Base-by-base conservation (phyloP, 2,113 vertebrate genomes). In the Thryonomys swinderianus region DNA sequence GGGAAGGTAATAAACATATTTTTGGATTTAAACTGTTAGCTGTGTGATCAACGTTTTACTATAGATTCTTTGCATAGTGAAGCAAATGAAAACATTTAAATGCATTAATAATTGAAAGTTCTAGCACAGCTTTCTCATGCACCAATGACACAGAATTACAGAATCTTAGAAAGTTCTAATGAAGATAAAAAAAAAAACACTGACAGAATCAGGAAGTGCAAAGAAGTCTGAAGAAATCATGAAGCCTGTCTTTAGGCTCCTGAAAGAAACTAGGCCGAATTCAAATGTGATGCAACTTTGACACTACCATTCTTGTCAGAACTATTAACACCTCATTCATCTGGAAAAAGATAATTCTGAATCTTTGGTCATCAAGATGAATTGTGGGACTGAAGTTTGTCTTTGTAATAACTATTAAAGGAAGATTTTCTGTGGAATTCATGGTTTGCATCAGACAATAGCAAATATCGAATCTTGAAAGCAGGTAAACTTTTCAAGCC, bases 311-410 rank as follows among this genome's bases (percentile, higher is more conserved):
- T 9, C 16, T 85, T 69, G 55, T 61, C 62, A 91, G 40, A 67
- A 74, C 2, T 34, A 80, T 92, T 85, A 74, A 64, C 1, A 92
- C 1, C 12, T 66, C n/a, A 76, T 92, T 90, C 53, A 79, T 73
- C n/a, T 73, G 37, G 10, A 88, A 95, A 90, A 83, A 9, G 12
- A 18, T 67, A 96, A 79, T 91, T 95, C 59, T 76, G 64, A 95
- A 79, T 59, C 94, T 86, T 45, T 85, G 30, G 85, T 88, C 11
- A 82, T 86, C 57, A 89, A 78, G 73, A 90, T 83, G 62, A 16
- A 81, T 10, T 71, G 34, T 83, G 42, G 45, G 42, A 79, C 59
- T 89, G 18, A 90, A 55, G 34, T 57, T 85, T 95, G 51, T 55
- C 51, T 76, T 95, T 87, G 32, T 82, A 96, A 74, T 73, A 64